Evolutionary conservation across 1,140 invertebrate genomes (phyloP).

Genomic region (Aphaenogaster rudis): DNA sequence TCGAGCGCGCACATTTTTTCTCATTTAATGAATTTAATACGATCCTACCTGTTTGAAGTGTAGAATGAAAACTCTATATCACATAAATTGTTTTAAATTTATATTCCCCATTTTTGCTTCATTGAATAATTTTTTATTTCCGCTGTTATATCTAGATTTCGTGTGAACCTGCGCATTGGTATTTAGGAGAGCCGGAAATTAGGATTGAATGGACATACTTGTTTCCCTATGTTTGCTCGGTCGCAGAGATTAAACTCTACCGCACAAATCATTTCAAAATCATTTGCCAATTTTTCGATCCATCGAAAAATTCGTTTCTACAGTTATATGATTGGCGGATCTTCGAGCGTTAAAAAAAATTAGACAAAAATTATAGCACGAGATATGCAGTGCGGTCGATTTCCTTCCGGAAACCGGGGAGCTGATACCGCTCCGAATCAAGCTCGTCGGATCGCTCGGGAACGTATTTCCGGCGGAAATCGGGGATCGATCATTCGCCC

Average conservation of each 20-base stretch:
- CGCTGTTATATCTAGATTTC: not conserved
- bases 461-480: conserved; percentile 53
- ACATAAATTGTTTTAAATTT: conserved; percentile 10
- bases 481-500: conserved; percentile 36
- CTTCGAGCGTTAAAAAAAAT: not conserved
- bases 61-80: not conserved
- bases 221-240: not conserved
- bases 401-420: conserved; percentile 11
- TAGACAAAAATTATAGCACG: conserved; percentile 4
- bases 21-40: conserved; percentile 14
- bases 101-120: not conserved
- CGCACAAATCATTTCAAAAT: conserved; percentile 20
- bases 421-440: conserved; percentile 29
- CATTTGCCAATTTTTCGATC: conserved; percentile 1
- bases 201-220: not conserved
- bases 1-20: not conserved
- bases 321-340: not conserved
- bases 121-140: conserved; percentile 13
- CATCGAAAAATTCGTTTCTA: conserved; percentile 7
- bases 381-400: not conserved
- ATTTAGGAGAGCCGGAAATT: not conserved
- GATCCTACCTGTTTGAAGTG: not conserved
- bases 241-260: not conserved
- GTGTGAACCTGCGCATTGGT: not conserved
- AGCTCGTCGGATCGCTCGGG: conserved; percentile 28